Base-by-base conservation (phyloP, 2,113 vertebrate genomes). In the Clarias gariepinus region DNA sequence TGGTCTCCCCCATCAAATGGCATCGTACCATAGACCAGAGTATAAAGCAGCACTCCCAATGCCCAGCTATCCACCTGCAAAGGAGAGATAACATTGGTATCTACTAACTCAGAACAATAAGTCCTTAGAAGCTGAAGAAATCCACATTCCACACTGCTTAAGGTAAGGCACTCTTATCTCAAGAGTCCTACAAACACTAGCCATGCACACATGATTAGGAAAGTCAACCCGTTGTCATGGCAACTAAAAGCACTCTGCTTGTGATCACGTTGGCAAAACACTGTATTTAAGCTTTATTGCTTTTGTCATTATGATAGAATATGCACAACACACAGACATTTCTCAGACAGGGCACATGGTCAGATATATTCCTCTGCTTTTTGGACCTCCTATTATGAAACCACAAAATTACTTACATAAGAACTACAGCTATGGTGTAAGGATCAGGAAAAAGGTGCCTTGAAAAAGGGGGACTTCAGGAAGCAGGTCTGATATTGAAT, bases 1-100 rank as follows among this genome's bases (percentile, higher is more conserved):
- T 99, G 98, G 95, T 99, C 97, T 1, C 97, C 98, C 87, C 98
- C 98, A 91, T 99, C 98, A 86, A 99, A 99, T 41, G 98, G 98
- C 98, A 99, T 99, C 0, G 97, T 98, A 91, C 98, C 98, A 58
- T 99, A 99, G 88, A 99, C 96, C 86, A 99, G 95, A 66, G 98
- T 99, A 90, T 99, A 99, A 92, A 99, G 97, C 92, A 99, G 94
- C 82, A 99, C 98, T 57, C 98, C 98, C 9, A 99, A 95, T 87
- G 98, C 98, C 98, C 98, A 99, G 95, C 97, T 99, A 94, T 99
- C 98, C 92, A 99, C 98, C 98, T 99, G 94, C 55, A 53, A 57
- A 55, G 33, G 60, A 60, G 19, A 81, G 84, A 89, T 76, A 85
- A 89, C 33, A 85, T 53, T 63, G 63, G 58, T 41, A 87, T 83